Evolutionary conservation across 2,797 vertebrate species (phyloP), one percentile per base, ranked within the genome.

Genomic region (Caiman crocodilus): DNA sequence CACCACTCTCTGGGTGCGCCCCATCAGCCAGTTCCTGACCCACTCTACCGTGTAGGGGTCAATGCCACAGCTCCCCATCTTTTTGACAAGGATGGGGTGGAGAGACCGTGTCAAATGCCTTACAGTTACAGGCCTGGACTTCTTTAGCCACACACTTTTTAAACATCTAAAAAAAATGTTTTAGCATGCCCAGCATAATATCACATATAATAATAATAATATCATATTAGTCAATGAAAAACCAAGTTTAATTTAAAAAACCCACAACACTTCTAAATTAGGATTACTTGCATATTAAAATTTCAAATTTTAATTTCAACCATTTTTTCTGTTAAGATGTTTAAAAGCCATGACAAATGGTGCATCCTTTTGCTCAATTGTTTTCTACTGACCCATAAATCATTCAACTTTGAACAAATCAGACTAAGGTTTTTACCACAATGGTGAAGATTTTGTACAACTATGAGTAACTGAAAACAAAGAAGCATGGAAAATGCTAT

Each of bases 91-190:
- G n/a, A n/a, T n/a, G n/a, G n/a, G n/a, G n/a, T n/a, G n/a, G n/a
- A n/a, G n/a, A n/a, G n/a, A n/a, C n/a, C n/a, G n/a, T n/a, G n/a
- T n/a, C n/a, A n/a, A n/a, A n/a, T n/a, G n/a, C n/a, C n/a, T n/a
- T n/a, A n/a, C n/a, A n/a, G n/a, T 1, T 61, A 50, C 15, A 18
- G 35, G 28, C 11, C 3, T 28, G 59, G 64, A 8, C 60, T 21
- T 42, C 50, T n/a, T 60, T 20, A 75, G 42, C 57, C 14, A 18
- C 20, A 32, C 4, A 14, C 55, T 82, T 26, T 26, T 18, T 10
- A 13, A 1, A 6, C 0, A 0, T 57, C 28, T 10, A 16, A 16
- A 10, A 17, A 65, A 30, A 65, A 65, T 65, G n/a, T 30, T 15
- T 30, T 65, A 6, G 64, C 12, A 65, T 65, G 26, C 26, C n/a